Evolutionary conservation across 2,888 invertebrate species (phyloP).

Genomic region (Clanis bilineata): DNA sequence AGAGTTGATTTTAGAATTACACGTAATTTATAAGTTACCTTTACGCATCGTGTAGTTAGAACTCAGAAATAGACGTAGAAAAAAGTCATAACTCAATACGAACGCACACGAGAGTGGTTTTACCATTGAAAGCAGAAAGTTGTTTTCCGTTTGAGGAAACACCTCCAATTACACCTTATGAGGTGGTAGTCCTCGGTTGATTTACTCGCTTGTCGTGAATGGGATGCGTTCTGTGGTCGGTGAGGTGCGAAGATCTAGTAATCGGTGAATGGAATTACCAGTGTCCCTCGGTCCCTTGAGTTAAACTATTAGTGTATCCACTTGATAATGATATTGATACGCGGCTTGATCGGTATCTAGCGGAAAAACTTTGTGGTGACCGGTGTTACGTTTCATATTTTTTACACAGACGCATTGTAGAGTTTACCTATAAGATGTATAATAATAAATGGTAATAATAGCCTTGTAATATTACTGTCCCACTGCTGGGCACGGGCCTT

Average conservation of each 20-base stretch:
- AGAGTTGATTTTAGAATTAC: slow-evolving; percentile 40
- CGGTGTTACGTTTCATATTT: slow-evolving; percentile 38
- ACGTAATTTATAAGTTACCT: slow-evolving; percentile 34
- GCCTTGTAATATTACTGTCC: too few species aligned
- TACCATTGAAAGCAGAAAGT: slow-evolving; percentile 70
- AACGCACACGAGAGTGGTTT: slow-evolving; percentile 75
- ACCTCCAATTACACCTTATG: slow-evolving; percentile 59
- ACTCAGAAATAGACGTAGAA: slow-evolving; percentile 71
- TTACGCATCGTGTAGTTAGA: slow-evolving; percentile 37
- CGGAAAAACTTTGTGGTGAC: slow-evolving; percentile 44
- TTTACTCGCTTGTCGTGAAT: slow-evolving; percentile 78
- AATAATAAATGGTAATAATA: too few species aligned
- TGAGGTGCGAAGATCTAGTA: slow-evolving; percentile 75
- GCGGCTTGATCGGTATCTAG: slow-evolving; percentile 31
- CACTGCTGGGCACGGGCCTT: too few species aligned
- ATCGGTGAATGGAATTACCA: slow-evolving; percentile 64
- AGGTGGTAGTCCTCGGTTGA: slow-evolving; percentile 66
- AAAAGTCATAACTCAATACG: slow-evolving; percentile 72
- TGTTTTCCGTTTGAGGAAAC: slow-evolving; percentile 72
- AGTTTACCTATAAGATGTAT: not conserved
- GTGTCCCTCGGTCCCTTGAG: slow-evolving; percentile 44
- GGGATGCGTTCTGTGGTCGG: slow-evolving; percentile 73
- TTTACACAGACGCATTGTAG: slow-evolving; percentile 24
- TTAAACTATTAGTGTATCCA: slow-evolving; percentile 33
- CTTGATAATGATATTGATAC: slow-evolving; percentile 31